phyloP scores from a whole-genome alignment of 2,888 invertebrate species.

The Brenthis daphne region DNA sequence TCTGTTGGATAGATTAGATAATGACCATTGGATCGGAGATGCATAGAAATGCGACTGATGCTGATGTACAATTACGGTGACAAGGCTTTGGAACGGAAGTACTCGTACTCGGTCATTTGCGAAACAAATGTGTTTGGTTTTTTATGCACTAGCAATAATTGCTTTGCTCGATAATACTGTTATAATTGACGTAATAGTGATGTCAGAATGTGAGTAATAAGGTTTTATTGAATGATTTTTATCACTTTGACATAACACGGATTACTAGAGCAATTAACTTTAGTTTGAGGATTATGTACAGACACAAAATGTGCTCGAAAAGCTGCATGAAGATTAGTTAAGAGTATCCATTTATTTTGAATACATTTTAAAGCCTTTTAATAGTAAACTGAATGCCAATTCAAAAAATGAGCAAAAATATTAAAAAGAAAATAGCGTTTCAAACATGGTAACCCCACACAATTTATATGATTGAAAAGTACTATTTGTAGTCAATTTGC shows the following conservation, averaged over 20 bases:
- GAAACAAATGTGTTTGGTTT: constrained; percentile 9
- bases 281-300: too few relatives aligned
- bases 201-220: constrained; percentile 2
- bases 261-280: too few relatives aligned
- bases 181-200: constrained; percentile 5
- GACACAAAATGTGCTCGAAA: too few relatives aligned
- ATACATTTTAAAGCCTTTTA: too few relatives aligned
- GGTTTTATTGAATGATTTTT: too few relatives aligned
- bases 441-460: constrained; percentile 33
- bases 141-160: constrained; percentile 2
- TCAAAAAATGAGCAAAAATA: too few relatives aligned
- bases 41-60: constrained; percentile 47
- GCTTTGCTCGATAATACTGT: too few relatives aligned
- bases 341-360: too few relatives aligned
- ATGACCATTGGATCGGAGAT: constrained; percentile 56
- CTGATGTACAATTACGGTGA: constrained; percentile 31
- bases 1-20: constrained; percentile 67
- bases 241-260: too few relatives aligned
- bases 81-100: constrained; percentile 24
- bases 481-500: constrained; percentile 45
- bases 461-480: constrained; percentile 41
- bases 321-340: too few relatives aligned
- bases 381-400: too few relatives aligned
- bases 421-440: too few relatives aligned
- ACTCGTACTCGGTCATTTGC: neutral